Percentiles rank a stretch among this genome's conserved stretches.
phyloP scores from a whole-genome alignment of 2,113 vertebrate species.

The Cranoglanis bouderius region DNA sequence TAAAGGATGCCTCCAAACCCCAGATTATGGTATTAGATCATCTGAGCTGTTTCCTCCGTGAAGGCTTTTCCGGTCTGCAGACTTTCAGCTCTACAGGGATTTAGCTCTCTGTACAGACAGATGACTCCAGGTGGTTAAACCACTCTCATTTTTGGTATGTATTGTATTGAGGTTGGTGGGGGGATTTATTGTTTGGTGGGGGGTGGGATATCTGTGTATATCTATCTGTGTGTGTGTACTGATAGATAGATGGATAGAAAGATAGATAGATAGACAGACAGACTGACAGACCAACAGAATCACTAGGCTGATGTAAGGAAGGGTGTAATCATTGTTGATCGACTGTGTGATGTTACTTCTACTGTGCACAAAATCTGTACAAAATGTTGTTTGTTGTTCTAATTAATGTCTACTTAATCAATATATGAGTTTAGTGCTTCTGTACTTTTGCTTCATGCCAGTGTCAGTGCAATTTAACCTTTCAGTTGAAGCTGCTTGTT shows the following conservation, averaged over 20 bases:
- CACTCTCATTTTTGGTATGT: conserved; percentile 18
- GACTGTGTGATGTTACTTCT: neutral
- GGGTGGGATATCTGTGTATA: neutral
- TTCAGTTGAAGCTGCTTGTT: neutral
- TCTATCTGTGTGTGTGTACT: too few species aligned
- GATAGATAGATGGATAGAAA: neutral
- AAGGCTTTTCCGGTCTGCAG: conserved; percentile 11
- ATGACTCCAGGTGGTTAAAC: conserved; percentile 25
- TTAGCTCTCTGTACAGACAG: conserved; percentile 1
- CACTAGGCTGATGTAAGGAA: neutral
- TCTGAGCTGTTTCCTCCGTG: conserved; percentile 37
- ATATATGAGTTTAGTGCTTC: neutral
- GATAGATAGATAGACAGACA: neutral
- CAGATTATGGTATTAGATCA: conserved; percentile 41
- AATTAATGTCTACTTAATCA: neutral
- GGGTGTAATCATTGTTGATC: neutral
- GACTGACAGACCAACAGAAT: neutral
- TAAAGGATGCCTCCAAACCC: conserved; percentile 30
- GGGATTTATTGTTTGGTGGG: too few species aligned
- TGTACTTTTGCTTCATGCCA: neutral
- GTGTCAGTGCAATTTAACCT: neutral
- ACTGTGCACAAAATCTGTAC: neutral
- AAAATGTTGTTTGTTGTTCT: neutral
- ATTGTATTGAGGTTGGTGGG: neutral
- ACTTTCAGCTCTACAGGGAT: conserved; percentile 17